Conservation (phyloP, 2,888 invertebrate species). For the Spisula subtruncata region DNA sequence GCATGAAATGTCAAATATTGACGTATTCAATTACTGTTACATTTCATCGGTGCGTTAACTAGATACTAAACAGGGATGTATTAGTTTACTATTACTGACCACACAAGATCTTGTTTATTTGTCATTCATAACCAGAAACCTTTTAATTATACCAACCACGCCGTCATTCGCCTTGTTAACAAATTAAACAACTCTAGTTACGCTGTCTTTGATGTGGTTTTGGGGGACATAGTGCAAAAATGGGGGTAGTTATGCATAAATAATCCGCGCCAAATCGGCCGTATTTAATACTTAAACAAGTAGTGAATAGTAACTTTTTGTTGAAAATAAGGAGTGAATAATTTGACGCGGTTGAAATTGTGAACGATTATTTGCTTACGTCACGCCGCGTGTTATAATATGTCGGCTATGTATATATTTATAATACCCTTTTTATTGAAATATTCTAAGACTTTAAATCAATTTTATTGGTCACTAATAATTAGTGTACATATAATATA, state of each 20-base stretch:
- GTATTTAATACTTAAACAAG: not conserved
- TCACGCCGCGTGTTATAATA: not conserved
- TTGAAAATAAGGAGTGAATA: not conserved
- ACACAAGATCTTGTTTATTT: conserved; percentile 24
- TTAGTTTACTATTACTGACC: conserved; percentile 17
- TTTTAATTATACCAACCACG: conserved; percentile 31
- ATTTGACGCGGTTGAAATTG: conserved; percentile 5
- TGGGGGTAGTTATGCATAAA: conserved; percentile 42
- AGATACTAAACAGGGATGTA: not conserved
- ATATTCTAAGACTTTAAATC: not conserved
- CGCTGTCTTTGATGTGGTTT: conserved; percentile 37
- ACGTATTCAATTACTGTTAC: not conserved
- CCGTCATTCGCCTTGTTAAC: conserved; percentile 16
- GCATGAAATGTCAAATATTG: conserved; percentile 24
- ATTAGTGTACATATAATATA: not conserved
- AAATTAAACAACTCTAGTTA: conserved; percentile 19
- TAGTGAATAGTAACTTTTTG: not conserved
- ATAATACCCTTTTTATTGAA: not conserved
- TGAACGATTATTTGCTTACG: conserved; percentile 27
- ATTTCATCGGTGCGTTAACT: conserved; percentile 19
- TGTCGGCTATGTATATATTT: not conserved
- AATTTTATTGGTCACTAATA: conserved; percentile 7
- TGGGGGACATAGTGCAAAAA: conserved; percentile 8
- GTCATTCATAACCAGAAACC: not conserved
- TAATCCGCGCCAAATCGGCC: conserved; percentile 29